Evolutionary conservation across 2,888 invertebrate species (phyloP).

Genomic region (Abscondita cerata): DNA sequence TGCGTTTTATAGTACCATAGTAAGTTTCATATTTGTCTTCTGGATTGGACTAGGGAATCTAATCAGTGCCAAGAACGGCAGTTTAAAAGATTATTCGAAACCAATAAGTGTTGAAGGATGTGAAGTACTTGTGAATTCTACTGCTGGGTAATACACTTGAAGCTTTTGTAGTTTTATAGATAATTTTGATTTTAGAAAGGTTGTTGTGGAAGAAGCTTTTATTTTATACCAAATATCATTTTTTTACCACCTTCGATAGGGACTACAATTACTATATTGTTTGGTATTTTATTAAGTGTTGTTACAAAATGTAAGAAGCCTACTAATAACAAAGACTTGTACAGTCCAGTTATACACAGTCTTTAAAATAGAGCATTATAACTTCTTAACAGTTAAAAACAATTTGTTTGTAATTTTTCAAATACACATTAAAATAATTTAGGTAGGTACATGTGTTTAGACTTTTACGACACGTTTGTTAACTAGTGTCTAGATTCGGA

Average conservation of each 20-base stretch:
- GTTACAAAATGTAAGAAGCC: slow-evolving; percentile 55
- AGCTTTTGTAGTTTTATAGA: too few relatives aligned
- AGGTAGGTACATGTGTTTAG: too few relatives aligned
- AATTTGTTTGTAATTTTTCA: too few relatives aligned
- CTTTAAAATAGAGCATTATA: too few relatives aligned
- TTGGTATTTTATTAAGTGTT: slow-evolving; percentile 70
- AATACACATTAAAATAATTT: too few relatives aligned
- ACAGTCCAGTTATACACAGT: background rate
- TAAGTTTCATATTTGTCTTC: background rate
- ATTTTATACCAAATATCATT: slow-evolving; percentile 72
- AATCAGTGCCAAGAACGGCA: background rate
- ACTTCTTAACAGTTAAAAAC: too few relatives aligned
- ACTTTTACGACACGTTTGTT: too few relatives aligned
- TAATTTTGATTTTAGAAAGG: too few relatives aligned
- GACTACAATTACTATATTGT: slow-evolving; percentile 64
- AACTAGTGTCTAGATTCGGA: too few relatives aligned
- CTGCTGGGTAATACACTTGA: too few relatives aligned
- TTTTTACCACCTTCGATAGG: slow-evolving; percentile 74
- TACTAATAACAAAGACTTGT: background rate
- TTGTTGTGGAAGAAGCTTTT: slow-evolving; percentile 55
- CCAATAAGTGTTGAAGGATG: slow-evolving; percentile 1
- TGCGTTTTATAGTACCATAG: background rate
- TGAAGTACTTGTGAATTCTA: background rate
- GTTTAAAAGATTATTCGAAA: background rate
- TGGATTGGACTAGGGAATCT: background rate